Evolutionary conservation across 2,797 vertebrate species (phyloP), one percentile per base, ranked within the genome.

Genomic region (Amblyopsis hoosieri): DNA sequence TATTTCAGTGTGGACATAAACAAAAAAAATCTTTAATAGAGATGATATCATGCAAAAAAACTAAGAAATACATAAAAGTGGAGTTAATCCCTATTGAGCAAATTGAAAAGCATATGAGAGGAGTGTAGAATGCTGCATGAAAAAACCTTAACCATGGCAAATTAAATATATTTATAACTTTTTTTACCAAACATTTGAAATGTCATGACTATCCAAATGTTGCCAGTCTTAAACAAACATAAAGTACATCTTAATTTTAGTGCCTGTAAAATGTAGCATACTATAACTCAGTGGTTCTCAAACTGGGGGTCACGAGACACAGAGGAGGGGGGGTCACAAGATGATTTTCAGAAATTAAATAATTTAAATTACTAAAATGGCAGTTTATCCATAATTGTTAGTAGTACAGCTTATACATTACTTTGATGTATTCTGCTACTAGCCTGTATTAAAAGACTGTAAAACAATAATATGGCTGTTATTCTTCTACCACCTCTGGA

Each of bases 1-100:
- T 42, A 42, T 42, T 9, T 42, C 37, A 42, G 52, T 45, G 12
- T 19, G n/a, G 37, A 42, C 45, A 14, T 68, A 7, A 42, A 9
- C 33, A 37, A 42, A 9, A 42, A 42, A 92, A 91, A 90, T 81
- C 66, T 93, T 93, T 93, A 93, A 91, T 94, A 85, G 83, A 91
- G 88, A 87, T 87, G 87, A 82, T 76, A 84, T 82, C 86, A 90
- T 90, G 89, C 90, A 91, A 87, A 78, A 81, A 79, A 60, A 64
- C 31, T 62, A 64, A 57, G 3, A 23, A 23, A 55, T 67, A 69
- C 57, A 67, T 64, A 65, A 76, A 78, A 80, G 33, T 69, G 69
- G 45, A 76, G 76, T 60, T 74, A 74, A 72, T 69, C 2, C 45
- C 72, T 80, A 49, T 88, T 75, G 67, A 75, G 68, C 60, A 75